Base-by-base conservation (phyloP, 2,113 vertebrate genomes). In the Aphyosemion australe region DNA sequence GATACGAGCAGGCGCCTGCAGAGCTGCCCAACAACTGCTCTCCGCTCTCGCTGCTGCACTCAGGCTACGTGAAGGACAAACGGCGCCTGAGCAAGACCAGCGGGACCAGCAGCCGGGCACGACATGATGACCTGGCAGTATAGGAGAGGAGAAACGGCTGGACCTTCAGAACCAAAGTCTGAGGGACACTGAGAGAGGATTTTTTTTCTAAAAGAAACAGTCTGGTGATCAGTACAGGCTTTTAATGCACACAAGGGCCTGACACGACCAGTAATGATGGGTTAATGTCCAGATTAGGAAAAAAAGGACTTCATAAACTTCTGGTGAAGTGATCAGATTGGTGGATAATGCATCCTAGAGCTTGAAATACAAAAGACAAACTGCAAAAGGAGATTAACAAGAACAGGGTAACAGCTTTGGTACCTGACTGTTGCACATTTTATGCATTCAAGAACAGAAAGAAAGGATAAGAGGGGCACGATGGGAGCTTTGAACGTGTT, bases 31-130 rank as follows among this genome's bases (percentile, higher is more conserved):
- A 87, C 0, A 90, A 58, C 55, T 84, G 57, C 81, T 73, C 81
- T 83, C 87, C 0, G 56, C 78, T 48, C 70, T 91, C n/a, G 14
- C 91, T 60, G 61, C 77, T 84, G 61, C 90, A 93, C 0, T 74
- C 92, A 1, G 80, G 76, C 69, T 95, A 90, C 74, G 83, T 84
- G n/a, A 91, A 74, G 1, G 95, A 96, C 84, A 97, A 98, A 51
- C 94, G 94, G 0, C 92, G 95, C 37, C 67, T 94, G 45, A 99
- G 96, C 92, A 98, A 95, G 86, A 87, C 92, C 78, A 99, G 97
- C 20, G 90, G 91, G 0, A 81, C 87, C 82, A 96, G 94, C 84
- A 96, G 94, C 86, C 94, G 95, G 62, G 92, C 93, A 0, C 91
- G 96, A 54, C 94, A 94, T 0, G 95, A 95, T 10, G 97, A 98